Evolutionary conservation across 1,140 invertebrate species (phyloP).

Genomic region (Eulimnadia texana): DNA sequence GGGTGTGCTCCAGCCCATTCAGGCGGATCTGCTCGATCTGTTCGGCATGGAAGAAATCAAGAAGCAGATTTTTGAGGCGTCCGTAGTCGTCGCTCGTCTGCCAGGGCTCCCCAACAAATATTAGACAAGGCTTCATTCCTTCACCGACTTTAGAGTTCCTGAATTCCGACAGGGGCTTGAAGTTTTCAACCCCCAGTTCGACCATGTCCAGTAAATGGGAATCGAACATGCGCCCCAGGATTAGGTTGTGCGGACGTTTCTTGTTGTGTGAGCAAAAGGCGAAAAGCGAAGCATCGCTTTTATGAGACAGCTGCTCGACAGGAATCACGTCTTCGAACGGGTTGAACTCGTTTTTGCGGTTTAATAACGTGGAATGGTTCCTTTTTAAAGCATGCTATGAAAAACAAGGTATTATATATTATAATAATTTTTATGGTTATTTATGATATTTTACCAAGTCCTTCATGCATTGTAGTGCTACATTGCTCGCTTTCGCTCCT

Average conservation of each 20-base stretch:
- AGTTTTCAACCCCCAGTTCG: conserved; percentile 81
- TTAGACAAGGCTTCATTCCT: conserved; percentile 78
- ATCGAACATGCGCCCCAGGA: conserved; percentile 79
- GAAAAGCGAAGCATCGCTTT: conserved; percentile 79
- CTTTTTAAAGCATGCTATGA: conserved; percentile 48
- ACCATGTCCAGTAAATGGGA: conserved; percentile 86
- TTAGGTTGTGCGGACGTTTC: conserved; percentile 84
- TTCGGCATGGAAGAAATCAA: conserved; percentile 87
- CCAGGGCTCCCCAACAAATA: conserved; percentile 89
- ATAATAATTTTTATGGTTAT: neutral
- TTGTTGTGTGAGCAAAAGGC: conserved; percentile 80
- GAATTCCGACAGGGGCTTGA: conserved; percentile 60
- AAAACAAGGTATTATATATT: conserved; percentile 5
- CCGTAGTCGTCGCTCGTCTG: conserved; percentile 57
- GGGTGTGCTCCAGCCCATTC: conserved; percentile 81
- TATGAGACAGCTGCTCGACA: conserved; percentile 70
- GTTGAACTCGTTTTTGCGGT: conserved; percentile 65
- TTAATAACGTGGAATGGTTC: conserved; percentile 58
- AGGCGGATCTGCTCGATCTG: conserved; percentile 61
- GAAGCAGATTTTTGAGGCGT: conserved; percentile 72
- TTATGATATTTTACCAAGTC: conserved; percentile 49
- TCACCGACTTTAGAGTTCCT: conserved; percentile 58
- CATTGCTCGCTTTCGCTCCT: conserved; percentile 67
- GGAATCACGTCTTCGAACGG: conserved; percentile 70
- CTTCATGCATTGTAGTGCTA: conserved; percentile 58